Conservation (phyloP, 2,888 invertebrate species). For the Agonum fuliginosum region DNA sequence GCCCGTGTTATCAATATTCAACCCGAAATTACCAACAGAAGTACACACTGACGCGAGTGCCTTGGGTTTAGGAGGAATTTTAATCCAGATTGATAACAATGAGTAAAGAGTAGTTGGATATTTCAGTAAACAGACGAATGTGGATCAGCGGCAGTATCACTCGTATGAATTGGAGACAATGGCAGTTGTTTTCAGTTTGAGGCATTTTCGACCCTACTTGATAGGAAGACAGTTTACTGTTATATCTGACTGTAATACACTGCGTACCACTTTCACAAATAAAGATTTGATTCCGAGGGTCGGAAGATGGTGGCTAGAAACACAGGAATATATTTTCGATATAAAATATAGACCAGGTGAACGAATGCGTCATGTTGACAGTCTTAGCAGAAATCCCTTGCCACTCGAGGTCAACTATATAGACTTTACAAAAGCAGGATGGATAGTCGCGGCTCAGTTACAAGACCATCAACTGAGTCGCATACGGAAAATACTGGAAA, state of each 20-base stretch:
- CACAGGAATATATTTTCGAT: conserved; percentile 61
- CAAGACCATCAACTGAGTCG: conserved; percentile 38
- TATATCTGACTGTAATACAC: conserved; percentile 61
- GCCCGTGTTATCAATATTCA: conserved; percentile 61
- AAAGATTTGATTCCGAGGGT: conserved; percentile 60
- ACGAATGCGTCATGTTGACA: conserved; percentile 67
- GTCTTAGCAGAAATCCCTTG: conserved; percentile 25
- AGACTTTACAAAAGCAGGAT: conserved; percentile 48
- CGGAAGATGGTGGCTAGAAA: conserved; percentile 58
- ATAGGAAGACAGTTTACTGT: conserved; percentile 59
- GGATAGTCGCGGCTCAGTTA: conserved; percentile 51
- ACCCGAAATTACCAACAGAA: conserved; percentile 33
- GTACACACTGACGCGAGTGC: too few species aligned
- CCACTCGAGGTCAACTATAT: conserved; percentile 21
- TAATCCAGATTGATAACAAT: too few species aligned
- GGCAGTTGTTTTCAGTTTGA: conserved; percentile 54
- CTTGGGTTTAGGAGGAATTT: too few species aligned
- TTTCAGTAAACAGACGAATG: conserved; percentile 62
- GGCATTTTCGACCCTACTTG: conserved; percentile 58
- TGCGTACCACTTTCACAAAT: conserved; percentile 60
- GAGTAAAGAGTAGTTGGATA: too few species aligned
- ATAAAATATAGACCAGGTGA: conserved; percentile 60
- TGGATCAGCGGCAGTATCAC: conserved; percentile 59
- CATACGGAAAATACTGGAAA: too few species aligned
- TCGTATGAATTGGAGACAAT: conserved; percentile 59